Evolutionary conservation across 2,888 invertebrate genomes (phyloP).

Genomic region (Tillus elongatus): DNA sequence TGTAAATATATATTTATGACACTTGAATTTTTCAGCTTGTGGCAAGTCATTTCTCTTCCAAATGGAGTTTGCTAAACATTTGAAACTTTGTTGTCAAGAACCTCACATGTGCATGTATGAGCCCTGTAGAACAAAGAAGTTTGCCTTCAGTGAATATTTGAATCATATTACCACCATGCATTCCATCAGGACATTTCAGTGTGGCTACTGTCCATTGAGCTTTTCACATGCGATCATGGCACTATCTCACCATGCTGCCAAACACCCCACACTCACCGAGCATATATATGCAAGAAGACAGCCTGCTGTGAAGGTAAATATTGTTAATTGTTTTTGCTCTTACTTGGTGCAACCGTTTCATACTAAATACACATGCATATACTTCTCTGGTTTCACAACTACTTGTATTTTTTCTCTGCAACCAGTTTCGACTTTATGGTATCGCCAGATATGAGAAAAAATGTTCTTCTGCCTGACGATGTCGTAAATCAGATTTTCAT

Average conservation of each 20-base stretch:
- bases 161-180: slow-evolving; percentile 43
- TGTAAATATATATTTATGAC: too few species aligned
- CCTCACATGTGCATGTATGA: not conserved
- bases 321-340: too few species aligned
- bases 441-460: too few species aligned
- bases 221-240: not conserved
- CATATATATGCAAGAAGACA: not conserved
- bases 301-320: too few species aligned
- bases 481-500: too few species aligned
- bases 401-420: too few species aligned
- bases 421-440: too few species aligned
- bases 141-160: not conserved
- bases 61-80: slow-evolving; percentile 29
- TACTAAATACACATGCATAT: too few species aligned
- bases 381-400: too few species aligned
- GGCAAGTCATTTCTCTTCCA: slow-evolving; percentile 24
- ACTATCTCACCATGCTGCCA: not conserved
- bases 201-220: slow-evolving; percentile 21
- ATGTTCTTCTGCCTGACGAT: too few species aligned
- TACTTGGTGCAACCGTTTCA: too few species aligned
- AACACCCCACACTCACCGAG: not conserved
- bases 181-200: slow-evolving; percentile 36
- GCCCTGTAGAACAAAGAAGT: not conserved
- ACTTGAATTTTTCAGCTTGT: slow-evolving; percentile 26
- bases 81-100: slow-evolving; percentile 22